Base-by-base conservation (phyloP, 2,113 vertebrate genomes). In the Corythoichthys intestinalis region DNA sequence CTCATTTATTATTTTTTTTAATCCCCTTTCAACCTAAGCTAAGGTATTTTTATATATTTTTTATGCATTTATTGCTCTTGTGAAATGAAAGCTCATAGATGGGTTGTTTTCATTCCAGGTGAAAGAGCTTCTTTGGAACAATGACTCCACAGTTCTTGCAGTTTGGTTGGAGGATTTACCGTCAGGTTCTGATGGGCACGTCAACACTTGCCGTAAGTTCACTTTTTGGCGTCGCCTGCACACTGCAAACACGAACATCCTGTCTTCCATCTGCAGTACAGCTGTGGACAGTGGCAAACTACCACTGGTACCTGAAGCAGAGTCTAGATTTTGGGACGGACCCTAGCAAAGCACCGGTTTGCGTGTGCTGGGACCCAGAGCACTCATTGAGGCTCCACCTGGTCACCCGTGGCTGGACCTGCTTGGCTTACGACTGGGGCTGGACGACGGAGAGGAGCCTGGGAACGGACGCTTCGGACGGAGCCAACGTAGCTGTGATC, bases 271-370 rank as follows among this genome's bases (percentile, higher is more conserved):
- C 69, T 76, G 0, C 77, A 99, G 97, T 99, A 87, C 96, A 98
- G 84, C 89, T 99, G 53, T 99, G 97, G 97, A 92, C 90, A 0
- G 90, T 94, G 52, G 94, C 93, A 1, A 99, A 98, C 91, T 97
- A 97, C 76, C 96, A 98, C 89, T 99, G 96, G 97, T 99, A 99
- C 71, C 91, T 98, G 81, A 99, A 99, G 72, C 97, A 99, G 84
- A 96, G 91, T 57, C 90, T 99, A 1, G 85, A 92, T 84, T 98
- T 98, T 4, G 89, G 92, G 52, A 73, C 56, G 57, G 80, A 90
- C 70, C 83, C 86, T 35, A 81, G 80, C 13, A 90, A 81, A 71
- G 89, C 66, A 38, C 89, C 96, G 0, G 92, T 90, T n/a, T 94
- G 92, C 0, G 77, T 98, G 73, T 83, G 83, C 2, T 99, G 97